Evolutionary conservation across 1,140 invertebrate genomes (phyloP).

Genomic region (Chironomus tepperi): DNA sequence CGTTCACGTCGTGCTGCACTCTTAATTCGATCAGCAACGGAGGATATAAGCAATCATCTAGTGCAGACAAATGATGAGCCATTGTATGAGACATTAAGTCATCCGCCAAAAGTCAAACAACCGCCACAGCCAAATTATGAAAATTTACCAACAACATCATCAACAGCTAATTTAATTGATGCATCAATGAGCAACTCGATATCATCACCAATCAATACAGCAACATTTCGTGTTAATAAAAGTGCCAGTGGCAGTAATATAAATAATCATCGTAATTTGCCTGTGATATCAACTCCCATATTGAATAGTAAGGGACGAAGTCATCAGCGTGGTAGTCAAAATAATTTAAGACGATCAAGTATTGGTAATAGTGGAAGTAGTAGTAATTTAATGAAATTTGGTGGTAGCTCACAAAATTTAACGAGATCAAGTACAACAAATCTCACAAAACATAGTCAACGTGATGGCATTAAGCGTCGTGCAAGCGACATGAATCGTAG

Average conservation of each 20-base stretch:
- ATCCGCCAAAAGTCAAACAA: background rate
- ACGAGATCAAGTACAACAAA: constrained; percentile 25
- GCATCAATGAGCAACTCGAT: background rate
- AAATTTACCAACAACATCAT: background rate
- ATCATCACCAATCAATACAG: constrained; percentile 23
- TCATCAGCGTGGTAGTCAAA: constrained; percentile 7
- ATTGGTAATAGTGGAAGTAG: background rate
- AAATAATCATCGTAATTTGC: background rate
- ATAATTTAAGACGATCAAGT: background rate
- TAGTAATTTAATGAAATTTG: background rate
- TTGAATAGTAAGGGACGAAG: background rate
- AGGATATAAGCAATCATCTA: constrained; percentile 7
- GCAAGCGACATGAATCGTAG: constrained; percentile 21
- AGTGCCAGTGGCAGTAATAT: constrained; percentile 23
- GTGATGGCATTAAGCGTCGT: constrained; percentile 19
- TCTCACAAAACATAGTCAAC: constrained; percentile 21
- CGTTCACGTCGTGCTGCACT: background rate
- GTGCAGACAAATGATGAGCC: background rate
- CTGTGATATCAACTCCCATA: constrained; percentile 1
- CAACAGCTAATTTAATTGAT: constrained; percentile 1
- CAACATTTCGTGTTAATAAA: constrained; percentile 25
- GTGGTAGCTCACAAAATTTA: constrained; percentile 8
- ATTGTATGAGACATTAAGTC: background rate
- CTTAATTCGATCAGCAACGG: background rate
- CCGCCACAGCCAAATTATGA: background rate